Evolutionary conservation across 1,140 invertebrate species (phyloP).

Genomic region (Pantala flavescens): DNA sequence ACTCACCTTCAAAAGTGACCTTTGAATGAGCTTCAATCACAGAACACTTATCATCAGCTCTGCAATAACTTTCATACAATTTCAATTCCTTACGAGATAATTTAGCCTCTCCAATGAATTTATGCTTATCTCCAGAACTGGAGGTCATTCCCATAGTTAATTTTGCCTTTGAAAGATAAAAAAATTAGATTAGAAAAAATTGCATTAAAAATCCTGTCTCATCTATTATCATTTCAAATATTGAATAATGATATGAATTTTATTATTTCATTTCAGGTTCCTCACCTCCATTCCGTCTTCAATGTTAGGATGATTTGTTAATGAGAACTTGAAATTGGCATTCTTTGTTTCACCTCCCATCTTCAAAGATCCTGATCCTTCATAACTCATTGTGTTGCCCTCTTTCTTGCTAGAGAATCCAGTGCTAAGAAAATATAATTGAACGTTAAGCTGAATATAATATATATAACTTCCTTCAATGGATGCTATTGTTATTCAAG

Average conservation of each 20-base stretch:
- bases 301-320: conserved; percentile 44
- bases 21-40: neutral
- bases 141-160: neutral
- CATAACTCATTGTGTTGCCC: conserved; percentile 54
- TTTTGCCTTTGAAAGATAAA: too few species aligned
- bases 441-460: conserved; percentile 1
- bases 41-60: neutral
- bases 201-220: too few species aligned
- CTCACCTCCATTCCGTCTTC: conserved; percentile 50
- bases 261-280: too few species aligned
- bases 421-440: conserved; percentile 34
- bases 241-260: too few species aligned
- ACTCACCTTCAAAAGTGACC: neutral
- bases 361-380: conserved; percentile 55
- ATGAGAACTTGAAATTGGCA: conserved; percentile 58
- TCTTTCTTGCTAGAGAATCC: conserved; percentile 59
- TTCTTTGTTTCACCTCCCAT: conserved; percentile 51
- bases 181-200: too few species aligned
- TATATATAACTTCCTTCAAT: too few species aligned
- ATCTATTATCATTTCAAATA: too few species aligned
- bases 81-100: neutral
- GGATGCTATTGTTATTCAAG: too few species aligned
- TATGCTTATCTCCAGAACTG: neutral
- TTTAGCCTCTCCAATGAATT: neutral
- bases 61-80: neutral